Base-by-base conservation (phyloP, 1,140 invertebrate genomes). In the Hormaphis cornu region DNA sequence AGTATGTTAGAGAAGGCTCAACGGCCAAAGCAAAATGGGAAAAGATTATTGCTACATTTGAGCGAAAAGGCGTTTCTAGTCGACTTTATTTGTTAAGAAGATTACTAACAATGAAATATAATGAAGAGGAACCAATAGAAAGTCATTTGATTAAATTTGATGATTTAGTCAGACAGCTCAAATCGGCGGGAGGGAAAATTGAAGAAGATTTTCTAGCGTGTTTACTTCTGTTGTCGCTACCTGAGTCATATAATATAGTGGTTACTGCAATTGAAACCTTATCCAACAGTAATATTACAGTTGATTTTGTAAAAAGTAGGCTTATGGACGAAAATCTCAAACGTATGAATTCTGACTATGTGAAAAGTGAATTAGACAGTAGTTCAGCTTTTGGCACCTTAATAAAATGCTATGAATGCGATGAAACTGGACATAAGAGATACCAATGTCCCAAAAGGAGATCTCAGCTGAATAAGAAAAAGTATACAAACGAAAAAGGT, bases 361-460 rank as follows among this genome's bases (percentile, higher is more conserved):
- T 50, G 22, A 50, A 50, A 50, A 50, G 48, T 50, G 24, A 22
- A 50, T 18, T 50, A 50, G 48, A 50, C 48, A 50, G 48, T 74
- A 70, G 22, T 79, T 79, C 75, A 76, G 48, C 20, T 79, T 16
- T 79, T 79, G 73, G 76, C 73, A 18, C 54, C 75, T 69, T 71
- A 79, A n/a, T 71, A 78, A n/a, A 78, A 79, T 69, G 46, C 14
- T n/a, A 50, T 22, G 48, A 50, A 50, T 50, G 48, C 24, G 20
- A 50, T 50, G 48, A 50, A 22, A 22, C 48, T 50, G 48, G 48
- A 50, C 48, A 50, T 50, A 50, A 50, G 37, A 40, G 37, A 40
- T 40, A 40, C 7, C 7, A 40, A 50, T n/a, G 48, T 50, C 48
- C 48, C 24, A 50, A 50, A 50, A 50, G 20, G 24, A 50, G 20